Base-by-base conservation (phyloP, 2,113 vertebrate species). In the Mobula birostris region DNA sequence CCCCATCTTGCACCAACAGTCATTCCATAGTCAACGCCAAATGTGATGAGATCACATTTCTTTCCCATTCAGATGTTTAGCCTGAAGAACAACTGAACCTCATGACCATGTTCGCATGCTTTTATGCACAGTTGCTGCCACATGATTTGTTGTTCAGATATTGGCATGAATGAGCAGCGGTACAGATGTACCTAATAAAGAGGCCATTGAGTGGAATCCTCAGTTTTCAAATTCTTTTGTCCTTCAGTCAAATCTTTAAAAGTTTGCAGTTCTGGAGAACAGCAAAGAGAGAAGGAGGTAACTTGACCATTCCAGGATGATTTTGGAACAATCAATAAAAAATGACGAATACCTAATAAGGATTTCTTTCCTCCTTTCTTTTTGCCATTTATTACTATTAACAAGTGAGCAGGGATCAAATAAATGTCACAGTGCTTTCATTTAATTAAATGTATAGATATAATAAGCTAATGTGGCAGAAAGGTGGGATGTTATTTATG, bases 371-470 rank as follows among this genome's bases (percentile, higher is more conserved):
- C 68, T 93, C 12, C 58, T 95, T 95, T 97, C 96, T 96, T 96
- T 96, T 95, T 94, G 94, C 96, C 98, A 95, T 96, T 97, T 82
- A 77, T 95, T 96, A 96, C 95, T 96, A 98, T 98, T 98, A 98
- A 97, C 96, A 96, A 97, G 97, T 97, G 97, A 97, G 96, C 97
- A 96, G 95, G 94, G 97, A 97, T 97, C 96, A 97, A 98, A 98
- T 98, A 98, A 98, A 97, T 96, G 97, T 98, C 98, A 97, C 97
- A 96, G 97, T 97, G 95, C 97, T 98, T 98, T 98, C 97, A 96
- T 97, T 98, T 99, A 98, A 99, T 99, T 98, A 99, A 99, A 98
- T 98, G 97, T 98, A 98, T 98, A 98, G 98, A 98, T 98, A 98
- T 97, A 97, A 97, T 96, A 96, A 96, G 96, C 97, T 97, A 97